These are phyloP conservation scores for Phalacrocorax carbo DNA, from an alignment of 2,113 vertebrate genomes.

Conservation along the genomic window DNA sequence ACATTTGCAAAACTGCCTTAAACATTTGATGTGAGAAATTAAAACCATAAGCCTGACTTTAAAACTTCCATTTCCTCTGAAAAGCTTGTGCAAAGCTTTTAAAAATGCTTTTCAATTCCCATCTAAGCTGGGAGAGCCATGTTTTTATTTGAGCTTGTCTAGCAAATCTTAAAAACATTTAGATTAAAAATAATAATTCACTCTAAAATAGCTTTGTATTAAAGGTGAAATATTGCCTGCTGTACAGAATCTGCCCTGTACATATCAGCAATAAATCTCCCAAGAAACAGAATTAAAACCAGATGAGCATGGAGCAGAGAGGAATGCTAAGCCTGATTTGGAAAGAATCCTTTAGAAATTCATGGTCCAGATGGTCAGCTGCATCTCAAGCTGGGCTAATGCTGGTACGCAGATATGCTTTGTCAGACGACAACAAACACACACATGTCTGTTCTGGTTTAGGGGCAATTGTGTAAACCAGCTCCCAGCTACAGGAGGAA, in stretches of 20 bases:
- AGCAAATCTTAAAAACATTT: background rate
- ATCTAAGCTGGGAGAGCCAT: background rate
- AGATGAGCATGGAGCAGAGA: background rate
- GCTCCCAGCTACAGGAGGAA: background rate
- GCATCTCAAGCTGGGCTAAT: background rate
- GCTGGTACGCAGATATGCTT: background rate
- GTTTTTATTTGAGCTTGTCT: background rate
- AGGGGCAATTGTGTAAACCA: background rate
- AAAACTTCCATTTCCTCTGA: slow-evolving; percentile 18
- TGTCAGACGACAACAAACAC: background rate
- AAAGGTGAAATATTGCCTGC: background rate
- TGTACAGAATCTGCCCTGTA: background rate
- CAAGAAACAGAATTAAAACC: background rate
- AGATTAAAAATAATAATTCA: background rate
- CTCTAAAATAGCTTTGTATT: background rate
- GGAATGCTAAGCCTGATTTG: background rate
- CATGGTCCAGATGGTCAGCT: slow-evolving; percentile 23
- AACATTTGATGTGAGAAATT: slow-evolving; percentile 20
- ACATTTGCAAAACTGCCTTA: slow-evolving; percentile 41
- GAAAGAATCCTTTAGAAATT: slow-evolving; percentile 6
- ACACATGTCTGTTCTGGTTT: background rate
- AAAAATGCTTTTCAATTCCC: background rate
- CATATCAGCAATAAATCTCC: background rate
- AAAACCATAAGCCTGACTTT: slow-evolving; percentile 27
- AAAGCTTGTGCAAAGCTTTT: slow-evolving; percentile 8